phyloP scores from a whole-genome alignment of 2,888 invertebrate genomes.

The Athalia circularis region DNA sequence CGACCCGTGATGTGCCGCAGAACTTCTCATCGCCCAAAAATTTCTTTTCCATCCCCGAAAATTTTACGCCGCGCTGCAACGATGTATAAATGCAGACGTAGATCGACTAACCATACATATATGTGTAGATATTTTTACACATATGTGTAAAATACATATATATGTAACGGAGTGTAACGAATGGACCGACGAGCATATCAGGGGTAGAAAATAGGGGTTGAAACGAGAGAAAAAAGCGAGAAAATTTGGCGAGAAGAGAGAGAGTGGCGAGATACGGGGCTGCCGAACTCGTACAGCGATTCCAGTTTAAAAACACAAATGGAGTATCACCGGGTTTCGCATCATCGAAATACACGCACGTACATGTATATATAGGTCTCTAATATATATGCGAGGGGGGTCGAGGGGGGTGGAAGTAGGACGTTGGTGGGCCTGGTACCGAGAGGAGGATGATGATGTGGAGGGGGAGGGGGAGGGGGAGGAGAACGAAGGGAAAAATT shows the following conservation, averaged over 20 bases:
- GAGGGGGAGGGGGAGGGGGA: conserved; percentile 54
- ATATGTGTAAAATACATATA: too few relatives aligned
- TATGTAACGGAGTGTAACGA: background rate
- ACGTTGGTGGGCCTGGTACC: conserved; percentile 39
- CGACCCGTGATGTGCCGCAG: too few relatives aligned
- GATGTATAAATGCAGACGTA: too few relatives aligned
- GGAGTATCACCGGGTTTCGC: conserved; percentile 67
- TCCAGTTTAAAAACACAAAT: conserved; percentile 73
- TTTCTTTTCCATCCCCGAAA: too few relatives aligned
- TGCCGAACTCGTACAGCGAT: conserved; percentile 62
- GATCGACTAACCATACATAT: too few relatives aligned
- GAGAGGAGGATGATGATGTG: conserved; percentile 55
- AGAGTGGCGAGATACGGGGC: conserved; percentile 50
- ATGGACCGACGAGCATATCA: conserved; percentile 46
- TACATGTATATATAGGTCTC: background rate
- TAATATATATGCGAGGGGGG: conserved; percentile 46
- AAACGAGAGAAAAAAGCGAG: conserved; percentile 24
- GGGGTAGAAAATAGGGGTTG: conserved; percentile 41
- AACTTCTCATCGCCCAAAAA: too few relatives aligned
- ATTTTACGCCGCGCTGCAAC: too few relatives aligned
- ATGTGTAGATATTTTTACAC: too few relatives aligned
- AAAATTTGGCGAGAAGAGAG: conserved; percentile 47
- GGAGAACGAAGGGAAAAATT: conserved; percentile 51
- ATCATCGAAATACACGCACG: background rate
- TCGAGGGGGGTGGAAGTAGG: conserved; percentile 9